phyloP scores from a whole-genome alignment of 2,888 invertebrate species.

The Oligia strigilis region DNA sequence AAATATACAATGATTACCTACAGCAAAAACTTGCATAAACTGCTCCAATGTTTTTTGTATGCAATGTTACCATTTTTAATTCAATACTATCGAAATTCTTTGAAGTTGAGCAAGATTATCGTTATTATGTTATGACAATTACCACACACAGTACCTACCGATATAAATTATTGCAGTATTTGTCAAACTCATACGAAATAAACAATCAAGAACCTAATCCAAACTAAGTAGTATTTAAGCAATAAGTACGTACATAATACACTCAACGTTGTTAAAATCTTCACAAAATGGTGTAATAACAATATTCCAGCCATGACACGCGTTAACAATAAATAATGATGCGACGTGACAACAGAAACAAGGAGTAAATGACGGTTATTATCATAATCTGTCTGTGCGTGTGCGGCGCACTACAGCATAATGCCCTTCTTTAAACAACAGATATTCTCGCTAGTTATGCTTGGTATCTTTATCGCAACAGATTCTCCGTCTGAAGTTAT shows the following conservation, averaged over 20 bases:
- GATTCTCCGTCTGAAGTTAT: slow-evolving; percentile 37
- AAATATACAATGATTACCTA: slow-evolving; percentile 68
- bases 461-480: slow-evolving; percentile 34
- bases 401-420: slow-evolving; percentile 35
- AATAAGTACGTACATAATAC: neutral
- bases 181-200: no score
- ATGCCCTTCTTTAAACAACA: slow-evolving; percentile 42
- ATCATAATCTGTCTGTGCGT: slow-evolving; percentile 69
- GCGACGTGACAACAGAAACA: slow-evolving; percentile 70
- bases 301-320: slow-evolving; percentile 46
- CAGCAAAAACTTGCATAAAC: slow-evolving; percentile 55
- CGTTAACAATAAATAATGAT: slow-evolving; percentile 55
- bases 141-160: neutral
- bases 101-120: neutral
- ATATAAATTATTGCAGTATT: no score
- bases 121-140: neutral
- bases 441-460: slow-evolving; percentile 22
- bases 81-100: slow-evolving; percentile 4
- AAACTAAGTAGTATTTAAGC: neutral
- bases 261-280: neutral
- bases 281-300: slow-evolving; percentile 20
- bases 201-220: neutral
- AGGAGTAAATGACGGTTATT: slow-evolving; percentile 75
- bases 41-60: slow-evolving; percentile 45
- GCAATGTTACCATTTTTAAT: slow-evolving; percentile 22